phyloP scores from a whole-genome alignment of 2,113 vertebrate genomes.

The Etheostoma spectabile region DNA sequence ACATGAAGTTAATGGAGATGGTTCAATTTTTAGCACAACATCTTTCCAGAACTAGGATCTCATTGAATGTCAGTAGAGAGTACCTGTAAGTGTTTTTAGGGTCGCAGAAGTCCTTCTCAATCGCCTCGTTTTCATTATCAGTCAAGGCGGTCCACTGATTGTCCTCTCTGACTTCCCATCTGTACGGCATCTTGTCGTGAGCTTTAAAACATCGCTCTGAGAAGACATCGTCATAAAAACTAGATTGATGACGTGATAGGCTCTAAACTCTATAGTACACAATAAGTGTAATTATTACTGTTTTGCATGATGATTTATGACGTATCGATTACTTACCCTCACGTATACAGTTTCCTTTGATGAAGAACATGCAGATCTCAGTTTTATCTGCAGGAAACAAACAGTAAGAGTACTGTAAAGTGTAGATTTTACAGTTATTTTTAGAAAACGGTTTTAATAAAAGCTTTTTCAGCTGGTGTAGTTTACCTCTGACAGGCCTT shows the following conservation, averaged over 20 bases:
- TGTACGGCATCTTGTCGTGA: constrained; percentile 81
- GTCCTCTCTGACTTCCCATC: constrained; percentile 75
- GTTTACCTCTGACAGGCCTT: constrained; percentile 51
- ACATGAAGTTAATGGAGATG: neutral
- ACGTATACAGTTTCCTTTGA: constrained; percentile 80
- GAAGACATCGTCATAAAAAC: neutral
- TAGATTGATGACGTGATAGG: too few relatives aligned
- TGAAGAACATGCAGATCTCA: constrained; percentile 82
- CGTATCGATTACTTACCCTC: constrained; percentile 63
- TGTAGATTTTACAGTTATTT: neutral
- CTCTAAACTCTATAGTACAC: too few relatives aligned
- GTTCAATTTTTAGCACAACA: neutral
- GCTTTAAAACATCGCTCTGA: constrained; percentile 75
- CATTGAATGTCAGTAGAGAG: neutral
- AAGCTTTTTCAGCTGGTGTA: rapidly evolving
- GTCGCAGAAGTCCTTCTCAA: constrained; percentile 82
- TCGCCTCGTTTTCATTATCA: constrained; percentile 72
- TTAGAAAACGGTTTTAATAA: neutral
- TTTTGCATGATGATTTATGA: too few relatives aligned
- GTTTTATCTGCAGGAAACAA: constrained; percentile 76
- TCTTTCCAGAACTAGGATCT: neutral
- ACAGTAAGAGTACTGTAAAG: neutral
- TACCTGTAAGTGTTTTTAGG: constrained; percentile 78
- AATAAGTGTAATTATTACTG: too few relatives aligned
- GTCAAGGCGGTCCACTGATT: constrained; percentile 68